These are phyloP conservation scores for Diaphora mendica DNA, from an alignment of 2,888 invertebrate genomes.

Conservation along the genomic window DNA sequence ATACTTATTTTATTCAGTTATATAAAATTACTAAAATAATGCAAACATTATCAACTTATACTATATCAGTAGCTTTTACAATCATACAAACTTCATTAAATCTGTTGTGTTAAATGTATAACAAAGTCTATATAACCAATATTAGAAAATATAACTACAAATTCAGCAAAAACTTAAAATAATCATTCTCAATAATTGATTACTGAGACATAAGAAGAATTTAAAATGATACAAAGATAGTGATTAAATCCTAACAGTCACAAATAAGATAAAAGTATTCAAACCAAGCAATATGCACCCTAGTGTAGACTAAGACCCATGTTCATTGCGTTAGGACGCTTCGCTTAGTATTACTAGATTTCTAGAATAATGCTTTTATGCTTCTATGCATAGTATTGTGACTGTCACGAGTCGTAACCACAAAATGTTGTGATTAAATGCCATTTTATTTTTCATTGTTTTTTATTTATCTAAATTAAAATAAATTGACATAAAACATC, in stretches of 20 bases:
- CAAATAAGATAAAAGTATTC: neutral
- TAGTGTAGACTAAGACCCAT: slow-evolving; percentile 55
- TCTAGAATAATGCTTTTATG: slow-evolving; percentile 45
- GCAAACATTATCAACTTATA: neutral
- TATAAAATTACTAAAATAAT: neutral
- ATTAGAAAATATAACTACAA: neutral
- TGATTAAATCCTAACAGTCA: neutral
- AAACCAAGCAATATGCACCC: slow-evolving; percentile 82
- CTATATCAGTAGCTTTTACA: neutral
- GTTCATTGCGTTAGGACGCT: slow-evolving; percentile 52
- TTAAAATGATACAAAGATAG: neutral
- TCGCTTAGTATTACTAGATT: slow-evolving; percentile 49
- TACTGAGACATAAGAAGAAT: neutral
- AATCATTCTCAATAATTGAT: neutral
- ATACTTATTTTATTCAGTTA: neutral
- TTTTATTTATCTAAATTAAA: neutral
- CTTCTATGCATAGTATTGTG: slow-evolving; percentile 46
- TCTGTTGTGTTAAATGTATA: no score
- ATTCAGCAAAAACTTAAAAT: neutral
- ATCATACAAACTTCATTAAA: no score
- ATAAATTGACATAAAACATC: neutral
- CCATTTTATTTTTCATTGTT: neutral
- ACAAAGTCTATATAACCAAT: neutral
- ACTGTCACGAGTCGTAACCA: neutral
- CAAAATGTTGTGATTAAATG: neutral